Evolutionary conservation across 1,140 invertebrate species (phyloP).

Genomic region (Notospermus geniculatus): DNA sequence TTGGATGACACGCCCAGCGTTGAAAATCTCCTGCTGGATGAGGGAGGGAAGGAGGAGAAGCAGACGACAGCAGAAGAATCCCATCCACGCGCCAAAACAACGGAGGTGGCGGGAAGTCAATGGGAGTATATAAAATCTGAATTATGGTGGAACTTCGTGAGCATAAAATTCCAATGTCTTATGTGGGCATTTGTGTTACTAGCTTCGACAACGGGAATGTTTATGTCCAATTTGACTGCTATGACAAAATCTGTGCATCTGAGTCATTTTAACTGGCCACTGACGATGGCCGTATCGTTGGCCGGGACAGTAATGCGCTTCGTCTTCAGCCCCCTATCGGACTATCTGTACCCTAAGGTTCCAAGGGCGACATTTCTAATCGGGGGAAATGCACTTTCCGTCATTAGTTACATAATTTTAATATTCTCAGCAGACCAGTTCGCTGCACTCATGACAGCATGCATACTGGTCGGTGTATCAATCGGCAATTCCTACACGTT

Average conservation of each 20-base stretch:
- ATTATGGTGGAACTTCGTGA: neutral
- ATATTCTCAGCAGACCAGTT: neutral
- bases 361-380: neutral
- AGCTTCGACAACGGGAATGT: neutral
- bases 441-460: neutral
- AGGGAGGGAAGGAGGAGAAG: neutral
- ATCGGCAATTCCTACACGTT: neutral
- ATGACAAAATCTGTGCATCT: slow-evolving; percentile 6
- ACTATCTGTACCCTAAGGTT: neutral
- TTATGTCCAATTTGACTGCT: neutral
- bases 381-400: neutral
- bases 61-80: slow-evolving; percentile 1
- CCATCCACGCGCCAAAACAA: neutral
- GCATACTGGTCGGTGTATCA: neutral
- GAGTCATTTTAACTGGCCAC: neutral
- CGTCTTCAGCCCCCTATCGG: neutral
- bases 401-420: neutral
- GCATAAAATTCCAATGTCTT: neutral
- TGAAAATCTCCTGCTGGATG: neutral
- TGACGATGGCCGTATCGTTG: neutral
- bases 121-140: neutral
- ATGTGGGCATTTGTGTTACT: neutral
- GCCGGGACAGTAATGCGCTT: slow-evolving; percentile 1
- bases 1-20: neutral
- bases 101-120: neutral